Base-by-base conservation (phyloP, 2,888 invertebrate genomes). In the Stenotaenia linearis region DNA sequence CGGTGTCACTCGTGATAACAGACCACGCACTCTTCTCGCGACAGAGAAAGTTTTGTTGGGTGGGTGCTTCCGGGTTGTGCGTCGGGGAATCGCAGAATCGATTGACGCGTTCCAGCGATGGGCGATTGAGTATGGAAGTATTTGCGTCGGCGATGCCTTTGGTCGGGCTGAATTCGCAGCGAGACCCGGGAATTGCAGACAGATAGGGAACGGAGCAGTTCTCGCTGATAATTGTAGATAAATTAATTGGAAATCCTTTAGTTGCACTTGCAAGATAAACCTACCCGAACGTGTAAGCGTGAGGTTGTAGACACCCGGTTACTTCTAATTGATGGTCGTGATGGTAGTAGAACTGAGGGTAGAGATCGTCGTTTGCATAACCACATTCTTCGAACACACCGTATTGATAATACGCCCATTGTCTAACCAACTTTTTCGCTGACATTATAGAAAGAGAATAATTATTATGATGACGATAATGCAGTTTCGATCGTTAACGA, bases 401-500 rank as follows among this genome's bases (percentile, higher is more conserved):
- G 85, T 91, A 91, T 0, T 91, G 88, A 83, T 90, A 90, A 86
- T 90, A 91, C 4, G 90, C 89, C 88, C 91, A 91, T 83, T 91
- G 90, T 83, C 89, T 89, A 0, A 90, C 88, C 45, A 91, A 83
- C 15, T 88, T 85, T 79, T 89, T 87, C 32, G 87, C 86, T 84
- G 18, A 21, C 10, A 21, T 56, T 9, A 21, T 6, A 56, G 10
- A 3, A 56, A 32, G n/a, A n/a, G n/a, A n/a, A n/a, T n/a, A n/a
- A n/a, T n/a, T n/a, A n/a, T n/a, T n/a, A n/a, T n/a, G n/a, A n/a
- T n/a, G n/a, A n/a, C n/a, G n/a, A n/a, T n/a, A n/a, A n/a, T n/a
- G n/a, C n/a, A n/a, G n/a, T 40, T 12, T 40, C 2, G 7, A 40
- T 5, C 12, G 9, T 7, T 40, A 12, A 15, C 40, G 12, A 15